phyloP scores from a whole-genome alignment of 1,140 invertebrate genomes.

The Stegodyphus dumicola region DNA sequence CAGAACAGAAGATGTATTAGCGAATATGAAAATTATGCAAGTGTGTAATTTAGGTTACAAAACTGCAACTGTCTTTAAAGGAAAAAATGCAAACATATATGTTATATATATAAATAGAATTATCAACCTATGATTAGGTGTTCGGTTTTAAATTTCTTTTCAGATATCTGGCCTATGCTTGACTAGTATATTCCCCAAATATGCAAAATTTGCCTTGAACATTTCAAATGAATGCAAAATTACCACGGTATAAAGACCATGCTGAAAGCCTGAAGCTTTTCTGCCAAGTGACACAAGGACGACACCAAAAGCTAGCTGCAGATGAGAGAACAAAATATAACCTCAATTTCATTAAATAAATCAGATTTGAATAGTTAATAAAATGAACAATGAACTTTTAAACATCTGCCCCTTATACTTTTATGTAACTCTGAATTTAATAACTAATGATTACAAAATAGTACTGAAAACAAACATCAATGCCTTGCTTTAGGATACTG shows the following conservation, averaged over 20 bases:
- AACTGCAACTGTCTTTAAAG: too few relatives aligned
- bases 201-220: neutral
- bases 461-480: too few relatives aligned
- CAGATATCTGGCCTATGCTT: too few relatives aligned
- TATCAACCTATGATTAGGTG: too few relatives aligned
- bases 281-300: constrained; percentile 6
- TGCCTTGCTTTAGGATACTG: too few relatives aligned
- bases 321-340: constrained; percentile 54
- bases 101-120: too few relatives aligned
- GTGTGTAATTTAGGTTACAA: too few relatives aligned
- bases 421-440: neutral
- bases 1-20: too few relatives aligned
- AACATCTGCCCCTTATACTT: neutral
- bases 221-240: constrained; percentile 53
- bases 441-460: too few relatives aligned
- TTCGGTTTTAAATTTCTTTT: too few relatives aligned
- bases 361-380: neutral
- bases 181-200: neutral
- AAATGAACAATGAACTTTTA: neutral
- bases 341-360: constrained; percentile 35
- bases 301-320: constrained; percentile 44
- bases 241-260: constrained; percentile 39
- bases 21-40: too few relatives aligned
- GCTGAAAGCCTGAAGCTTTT: constrained; percentile 45
- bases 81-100: neutral